Conservation (phyloP, 2,797 vertebrate genomes). For the Melanotaenia parkinsoni region DNA sequence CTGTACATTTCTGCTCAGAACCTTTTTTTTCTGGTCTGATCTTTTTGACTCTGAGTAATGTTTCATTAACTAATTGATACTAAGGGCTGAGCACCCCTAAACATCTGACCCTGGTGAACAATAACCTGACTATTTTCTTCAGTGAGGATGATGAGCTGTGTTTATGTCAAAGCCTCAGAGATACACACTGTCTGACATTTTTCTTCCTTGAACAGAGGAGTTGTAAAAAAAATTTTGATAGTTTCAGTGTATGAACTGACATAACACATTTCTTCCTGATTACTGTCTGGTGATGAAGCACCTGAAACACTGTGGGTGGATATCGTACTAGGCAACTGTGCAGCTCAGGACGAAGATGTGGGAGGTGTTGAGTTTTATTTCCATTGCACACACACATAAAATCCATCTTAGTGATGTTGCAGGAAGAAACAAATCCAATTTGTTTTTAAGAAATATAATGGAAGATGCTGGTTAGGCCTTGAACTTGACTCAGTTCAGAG, state of each 20-base stretch:
- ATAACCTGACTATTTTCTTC: conserved; percentile 1
- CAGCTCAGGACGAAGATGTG: conserved; percentile 21
- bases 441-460: not conserved
- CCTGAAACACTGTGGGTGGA: conserved; percentile 27
- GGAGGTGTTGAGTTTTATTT: conserved; percentile 6
- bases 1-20: too few species aligned
- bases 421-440: not conserved
- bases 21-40: too few species aligned
- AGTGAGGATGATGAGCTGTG: not conserved
- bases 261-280: conserved; percentile 2
- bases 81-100: too few species aligned
- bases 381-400: not conserved
- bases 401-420: not conserved
- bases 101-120: too few species aligned
- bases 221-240: conserved; percentile 1
- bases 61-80: too few species aligned
- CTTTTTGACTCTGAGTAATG: too few species aligned
- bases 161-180: not conserved
- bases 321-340: not conserved
- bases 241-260: conserved; percentile 5
- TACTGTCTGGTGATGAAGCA: conserved; percentile 18
- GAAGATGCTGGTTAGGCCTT: too few species aligned
- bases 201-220: conserved; percentile 4
- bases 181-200: not conserved
- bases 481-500: not conserved